A percentile compares a stretch with the other conserved stretches of the same genome.
Conservation (phyloP, 2,113 vertebrate species). For the Patagioenas fasciata region DNA sequence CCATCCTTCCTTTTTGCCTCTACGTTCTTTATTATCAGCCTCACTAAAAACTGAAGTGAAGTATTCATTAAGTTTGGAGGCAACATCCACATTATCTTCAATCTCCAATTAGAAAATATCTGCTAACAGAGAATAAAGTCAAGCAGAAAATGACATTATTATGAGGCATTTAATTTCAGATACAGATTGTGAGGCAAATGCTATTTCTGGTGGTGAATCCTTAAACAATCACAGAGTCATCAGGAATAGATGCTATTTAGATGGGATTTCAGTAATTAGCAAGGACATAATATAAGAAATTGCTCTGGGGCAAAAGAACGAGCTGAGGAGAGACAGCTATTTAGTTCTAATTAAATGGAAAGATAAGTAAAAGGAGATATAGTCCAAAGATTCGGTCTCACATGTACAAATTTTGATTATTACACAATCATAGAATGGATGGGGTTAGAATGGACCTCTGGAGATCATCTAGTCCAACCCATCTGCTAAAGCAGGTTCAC, state of each 20-base stretch:
- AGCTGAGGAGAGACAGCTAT: neutral
- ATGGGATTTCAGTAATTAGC: slow-evolving; percentile 2
- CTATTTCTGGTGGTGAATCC: neutral
- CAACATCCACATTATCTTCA: neutral
- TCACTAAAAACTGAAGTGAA: neutral
- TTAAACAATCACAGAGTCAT: neutral
- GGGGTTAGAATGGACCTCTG: no score
- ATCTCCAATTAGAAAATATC: neutral
- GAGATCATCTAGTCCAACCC: no score
- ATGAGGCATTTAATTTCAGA: neutral
- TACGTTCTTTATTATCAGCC: neutral
- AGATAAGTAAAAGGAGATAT: neutral
- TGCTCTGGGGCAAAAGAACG: neutral
- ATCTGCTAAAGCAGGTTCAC: no score
- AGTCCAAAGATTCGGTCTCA: neutral
- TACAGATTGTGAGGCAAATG: neutral
- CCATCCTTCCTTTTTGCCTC: neutral
- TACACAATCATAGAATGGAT: neutral
- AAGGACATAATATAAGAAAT: neutral
- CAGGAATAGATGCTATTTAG: neutral
- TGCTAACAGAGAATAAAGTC: neutral
- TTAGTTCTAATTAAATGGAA: neutral
- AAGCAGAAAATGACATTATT: neutral
- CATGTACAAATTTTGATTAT: neutral
- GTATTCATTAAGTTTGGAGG: neutral